phyloP scores from a whole-genome alignment of 53 echinoderm and acorn worm genomes.

The Antedon mediterranea region DNA sequence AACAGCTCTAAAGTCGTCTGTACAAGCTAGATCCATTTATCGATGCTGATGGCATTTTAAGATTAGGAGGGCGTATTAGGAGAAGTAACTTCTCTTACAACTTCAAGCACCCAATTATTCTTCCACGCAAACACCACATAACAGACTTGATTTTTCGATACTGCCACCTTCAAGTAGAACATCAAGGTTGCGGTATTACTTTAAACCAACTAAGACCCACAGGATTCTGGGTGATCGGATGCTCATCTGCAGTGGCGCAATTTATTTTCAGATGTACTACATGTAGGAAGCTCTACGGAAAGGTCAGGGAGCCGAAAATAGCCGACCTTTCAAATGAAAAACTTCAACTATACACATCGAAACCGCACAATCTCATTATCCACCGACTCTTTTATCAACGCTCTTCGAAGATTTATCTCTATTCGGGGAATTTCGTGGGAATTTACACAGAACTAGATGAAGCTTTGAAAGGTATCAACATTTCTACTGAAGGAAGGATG shows the following conservation, averaged over 20 bases:
- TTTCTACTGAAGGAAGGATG: constrained; percentile 20
- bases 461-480: constrained; percentile 6
- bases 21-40: constrained; percentile 25
- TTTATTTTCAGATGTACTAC: constrained; percentile 20
- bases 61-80: constrained; percentile 41
- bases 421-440: constrained; percentile 17
- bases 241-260: constrained; percentile 18
- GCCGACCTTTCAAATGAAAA: constrained; percentile 37
- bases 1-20: constrained; percentile 6
- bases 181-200: constrained; percentile 46
- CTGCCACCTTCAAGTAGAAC: constrained; percentile 23
- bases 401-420: too few species aligned
- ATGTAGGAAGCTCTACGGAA: constrained; percentile 15
- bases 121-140: constrained; percentile 25
- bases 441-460: constrained; percentile 14
- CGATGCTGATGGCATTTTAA: constrained; percentile 9
- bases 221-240: constrained; percentile 39
- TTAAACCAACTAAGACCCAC: constrained; percentile 21
- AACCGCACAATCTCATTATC: constrained; percentile 7
- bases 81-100: constrained; percentile 7
- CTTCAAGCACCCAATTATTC: constrained; percentile 28
- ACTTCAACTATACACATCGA: constrained; percentile 30
- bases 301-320: constrained; percentile 36
- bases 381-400: constrained; percentile 6
- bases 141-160: constrained; percentile 30